phyloP scores from a whole-genome alignment of 2,888 invertebrate genomes.

The Caenorhabditis imperialis region DNA sequence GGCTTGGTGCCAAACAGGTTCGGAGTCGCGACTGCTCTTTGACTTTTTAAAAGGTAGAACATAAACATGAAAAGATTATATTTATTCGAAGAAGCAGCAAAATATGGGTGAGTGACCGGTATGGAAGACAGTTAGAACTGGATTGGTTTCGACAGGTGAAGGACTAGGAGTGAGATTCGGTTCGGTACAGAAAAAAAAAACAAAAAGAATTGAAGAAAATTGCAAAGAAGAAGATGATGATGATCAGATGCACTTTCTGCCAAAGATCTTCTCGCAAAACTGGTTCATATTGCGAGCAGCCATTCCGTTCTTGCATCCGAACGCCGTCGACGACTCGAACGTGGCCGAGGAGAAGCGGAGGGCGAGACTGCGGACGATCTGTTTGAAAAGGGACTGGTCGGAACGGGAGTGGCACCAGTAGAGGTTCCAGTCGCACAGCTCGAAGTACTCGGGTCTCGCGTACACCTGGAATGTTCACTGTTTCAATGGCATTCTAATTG shows the following conservation, averaged over 20 bases:
- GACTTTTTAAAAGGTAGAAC: too few species aligned
- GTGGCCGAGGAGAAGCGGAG: constrained; percentile 47
- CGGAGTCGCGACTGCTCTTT: background rate
- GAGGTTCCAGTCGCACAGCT: constrained; percentile 67
- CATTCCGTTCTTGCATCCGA: constrained; percentile 59
- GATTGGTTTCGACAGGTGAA: constrained; percentile 6
- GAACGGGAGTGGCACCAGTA: constrained; percentile 63
- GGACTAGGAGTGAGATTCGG: constrained; percentile 38
- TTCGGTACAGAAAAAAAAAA: constrained; percentile 8
- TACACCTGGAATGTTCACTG: constrained; percentile 63
- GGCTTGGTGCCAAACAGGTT: constrained; percentile 51
- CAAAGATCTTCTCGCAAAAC: constrained; percentile 58
- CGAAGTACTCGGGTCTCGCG: constrained; percentile 58
- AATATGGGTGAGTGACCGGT: background rate
- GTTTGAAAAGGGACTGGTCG: constrained; percentile 42
- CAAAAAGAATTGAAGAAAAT: background rate
- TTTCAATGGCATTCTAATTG: too few species aligned
- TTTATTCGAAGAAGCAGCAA: background rate
- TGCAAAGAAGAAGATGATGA: too few species aligned
- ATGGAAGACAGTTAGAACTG: constrained; percentile 29
- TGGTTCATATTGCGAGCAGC: constrained; percentile 57
- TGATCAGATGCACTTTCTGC: constrained; percentile 60
- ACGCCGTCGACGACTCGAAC: constrained; percentile 55
- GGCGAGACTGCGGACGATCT: constrained; percentile 52
- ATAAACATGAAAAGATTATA: too few species aligned